Evolutionary conservation across 2,113 vertebrate genomes (phyloP).

Genomic region (Sigmodon hispidus): DNA sequence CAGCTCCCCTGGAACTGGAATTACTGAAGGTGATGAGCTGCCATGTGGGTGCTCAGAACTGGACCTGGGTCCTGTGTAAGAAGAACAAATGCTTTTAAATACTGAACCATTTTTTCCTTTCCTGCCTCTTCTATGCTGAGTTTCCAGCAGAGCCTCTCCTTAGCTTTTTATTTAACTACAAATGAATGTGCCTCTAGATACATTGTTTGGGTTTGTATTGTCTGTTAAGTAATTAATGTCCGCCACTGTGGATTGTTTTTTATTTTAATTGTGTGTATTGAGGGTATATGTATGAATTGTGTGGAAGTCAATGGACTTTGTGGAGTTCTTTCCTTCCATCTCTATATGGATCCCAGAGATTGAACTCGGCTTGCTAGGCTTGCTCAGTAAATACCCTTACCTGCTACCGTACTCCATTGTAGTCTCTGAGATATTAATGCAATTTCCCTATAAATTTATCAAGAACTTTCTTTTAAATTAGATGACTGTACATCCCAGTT

Average conservation of each 20-base stretch:
- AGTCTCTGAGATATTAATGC: not conserved
- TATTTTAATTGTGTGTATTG: not conserved
- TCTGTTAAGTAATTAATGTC: not conserved
- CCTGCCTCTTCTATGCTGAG: not conserved
- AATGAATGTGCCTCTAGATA: not conserved
- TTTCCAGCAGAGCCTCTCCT: not conserved
- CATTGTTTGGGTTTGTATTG: not conserved
- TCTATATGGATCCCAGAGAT: not conserved
- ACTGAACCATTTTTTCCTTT: not conserved
- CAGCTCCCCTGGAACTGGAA: not conserved
- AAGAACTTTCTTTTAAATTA: constrained; percentile 38
- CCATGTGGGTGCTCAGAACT: not conserved
- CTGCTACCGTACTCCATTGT: not conserved
- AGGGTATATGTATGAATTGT: not conserved
- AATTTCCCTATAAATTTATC: not conserved
- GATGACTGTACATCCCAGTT: not conserved
- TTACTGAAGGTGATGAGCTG: not conserved
- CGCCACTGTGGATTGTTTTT: not conserved
- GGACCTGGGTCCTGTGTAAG: not conserved
- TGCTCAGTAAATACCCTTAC: not conserved
- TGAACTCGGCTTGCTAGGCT: not conserved
- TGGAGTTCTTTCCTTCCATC: not conserved
- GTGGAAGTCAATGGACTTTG: not conserved
- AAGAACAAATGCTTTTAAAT: not conserved
- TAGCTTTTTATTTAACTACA: not conserved